Evolutionary conservation across 1,140 invertebrate genomes (phyloP), one percentile per base, ranked within the genome.

Genomic region (Papilio machaon): DNA sequence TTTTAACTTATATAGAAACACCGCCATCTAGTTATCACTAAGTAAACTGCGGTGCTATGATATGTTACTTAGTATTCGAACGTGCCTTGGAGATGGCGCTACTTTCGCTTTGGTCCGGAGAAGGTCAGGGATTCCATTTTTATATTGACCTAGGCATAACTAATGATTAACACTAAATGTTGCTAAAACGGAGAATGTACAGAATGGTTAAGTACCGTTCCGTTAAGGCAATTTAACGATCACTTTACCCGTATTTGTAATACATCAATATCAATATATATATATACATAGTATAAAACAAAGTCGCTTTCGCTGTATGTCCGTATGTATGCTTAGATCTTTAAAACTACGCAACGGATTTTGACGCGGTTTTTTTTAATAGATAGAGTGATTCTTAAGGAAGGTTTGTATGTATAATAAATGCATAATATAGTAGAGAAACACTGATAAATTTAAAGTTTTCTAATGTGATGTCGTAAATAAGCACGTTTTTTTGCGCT

Each of bases 101-200:
- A 60, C 52, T 60, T 11, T 35, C 54, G 76, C 43, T 0, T 23
- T 23, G 38, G 19, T 7, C 19, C n/a, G 58, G 38, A 58, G 52
- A 38, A 79, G 77, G 77, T 79, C 77, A 79, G 54, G 77, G 77
- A 79, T 79, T 79, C 49, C 77, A 35, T 79, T 79, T 79, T 60
- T 15, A 38, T 47, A 79, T 79, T 79, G 77, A 79, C 77, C 58
- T 79, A 79, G 77, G 77, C 77, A 64, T 23, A 19, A 58, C 9
- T 79, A 64, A 67, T 46, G 17, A 67, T 67, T 46, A 67, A 67
- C 35, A n/a, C n/a, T 46, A 13, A n/a, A 35, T 23, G 13, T 79
- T 79, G 38, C 19, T 15, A 75, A 74, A 47, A 17, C 19, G 19
- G 19, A 75, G 74, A 75, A 75, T 46, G 19, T 52, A 52, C 11